phyloP scores from a whole-genome alignment of 1,140 invertebrate genomes.

The Rhizoglyphus robini region DNA sequence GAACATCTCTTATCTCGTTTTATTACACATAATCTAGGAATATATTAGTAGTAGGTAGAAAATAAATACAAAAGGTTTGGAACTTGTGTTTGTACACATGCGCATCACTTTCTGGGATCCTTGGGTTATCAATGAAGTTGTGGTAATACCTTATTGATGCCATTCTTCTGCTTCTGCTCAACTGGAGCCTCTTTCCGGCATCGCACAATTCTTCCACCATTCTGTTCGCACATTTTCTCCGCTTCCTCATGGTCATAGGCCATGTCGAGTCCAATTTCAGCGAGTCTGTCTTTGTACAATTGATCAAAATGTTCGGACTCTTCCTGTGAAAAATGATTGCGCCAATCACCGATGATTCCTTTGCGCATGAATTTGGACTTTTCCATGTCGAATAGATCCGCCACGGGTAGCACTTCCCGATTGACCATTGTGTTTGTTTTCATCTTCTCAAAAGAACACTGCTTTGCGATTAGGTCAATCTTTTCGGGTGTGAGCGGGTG shows the following conservation, averaged over 20 bases:
- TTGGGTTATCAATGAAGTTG: too few relatives aligned
- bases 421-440: constrained; percentile 26
- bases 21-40: too few relatives aligned
- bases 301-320: constrained; percentile 51
- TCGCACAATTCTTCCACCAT: not conserved
- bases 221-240: not conserved
- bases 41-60: too few relatives aligned
- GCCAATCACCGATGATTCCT: constrained; percentile 63
- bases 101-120: too few relatives aligned
- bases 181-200: too few relatives aligned
- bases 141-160: too few relatives aligned
- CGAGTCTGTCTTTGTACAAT: constrained; percentile 15
- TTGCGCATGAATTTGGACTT: constrained; percentile 36
- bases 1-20: too few relatives aligned
- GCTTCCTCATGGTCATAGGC: constrained; percentile 11
- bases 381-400: constrained; percentile 25
- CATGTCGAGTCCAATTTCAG: not conserved
- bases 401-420: constrained; percentile 22
- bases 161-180: too few relatives aligned
- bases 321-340: constrained; percentile 54
- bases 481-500: constrained; percentile 30
- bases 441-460: constrained; percentile 41
- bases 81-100: too few relatives aligned
- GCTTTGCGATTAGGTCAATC: constrained; percentile 29
- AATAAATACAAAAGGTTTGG: too few relatives aligned